Evolutionary conservation across 2,113 vertebrate species (phyloP).

Genomic region (Brienomyrus brachyistius): DNA sequence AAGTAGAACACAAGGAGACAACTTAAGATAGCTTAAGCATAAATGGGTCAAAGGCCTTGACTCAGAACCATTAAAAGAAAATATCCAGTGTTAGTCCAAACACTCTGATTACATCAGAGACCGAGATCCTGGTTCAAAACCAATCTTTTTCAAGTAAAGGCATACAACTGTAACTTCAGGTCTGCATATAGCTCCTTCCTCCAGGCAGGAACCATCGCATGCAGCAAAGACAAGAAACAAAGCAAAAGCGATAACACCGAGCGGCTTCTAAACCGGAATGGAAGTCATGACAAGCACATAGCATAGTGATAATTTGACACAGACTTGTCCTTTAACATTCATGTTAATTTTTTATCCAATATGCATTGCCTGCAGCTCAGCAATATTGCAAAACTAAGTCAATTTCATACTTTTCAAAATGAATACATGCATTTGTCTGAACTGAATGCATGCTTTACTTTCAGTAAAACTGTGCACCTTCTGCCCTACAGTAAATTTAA

Average conservation of each 20-base stretch:
- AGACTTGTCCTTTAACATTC: background rate
- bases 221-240: background rate
- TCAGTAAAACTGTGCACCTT: background rate
- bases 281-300: background rate
- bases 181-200: background rate
- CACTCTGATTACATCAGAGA: background rate
- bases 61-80: background rate
- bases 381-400: constrained; percentile 10
- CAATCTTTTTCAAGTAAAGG: background rate
- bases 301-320: background rate
- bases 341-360: constrained; percentile 6
- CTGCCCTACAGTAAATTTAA: constrained; percentile 5
- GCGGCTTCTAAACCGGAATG: background rate
- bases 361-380: constrained; percentile 1
- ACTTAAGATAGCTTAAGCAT: background rate
- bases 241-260: background rate
- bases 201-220: background rate
- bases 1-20: background rate
- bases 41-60: background rate
- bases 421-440: constrained; percentile 8
- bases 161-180: background rate
- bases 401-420: constrained; percentile 9
- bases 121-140: background rate
- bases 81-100: background rate
- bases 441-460: constrained; percentile 1